Evolutionary conservation across 2,888 invertebrate genomes (phyloP).

Genomic region (Cyrtodaria siliqua): DNA sequence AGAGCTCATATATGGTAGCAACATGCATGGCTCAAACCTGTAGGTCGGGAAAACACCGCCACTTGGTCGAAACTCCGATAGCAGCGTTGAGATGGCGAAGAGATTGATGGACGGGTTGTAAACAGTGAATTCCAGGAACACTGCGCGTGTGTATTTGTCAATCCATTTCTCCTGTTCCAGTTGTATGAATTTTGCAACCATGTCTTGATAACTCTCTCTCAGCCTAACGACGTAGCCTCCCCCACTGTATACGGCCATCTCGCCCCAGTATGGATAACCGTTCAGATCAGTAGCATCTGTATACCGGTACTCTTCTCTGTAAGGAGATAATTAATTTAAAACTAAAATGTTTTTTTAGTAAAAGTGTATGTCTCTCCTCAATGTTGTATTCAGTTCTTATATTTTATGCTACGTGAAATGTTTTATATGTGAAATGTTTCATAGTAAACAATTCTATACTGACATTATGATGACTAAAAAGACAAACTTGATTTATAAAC

Average conservation of each 20-base stretch:
- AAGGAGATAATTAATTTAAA: slow-evolving; percentile 11
- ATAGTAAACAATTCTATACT: too few relatives aligned
- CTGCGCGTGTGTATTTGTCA: slow-evolving; percentile 87
- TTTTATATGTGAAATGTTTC: too few relatives aligned
- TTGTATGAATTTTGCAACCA: slow-evolving; percentile 80
- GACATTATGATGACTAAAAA: too few relatives aligned
- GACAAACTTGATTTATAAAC: too few relatives aligned
- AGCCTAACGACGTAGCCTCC: slow-evolving; percentile 87
- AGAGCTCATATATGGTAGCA: slow-evolving; percentile 81
- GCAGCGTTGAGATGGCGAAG: slow-evolving; percentile 82
- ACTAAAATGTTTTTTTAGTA: too few relatives aligned
- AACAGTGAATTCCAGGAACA: slow-evolving; percentile 87
- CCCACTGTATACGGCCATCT: slow-evolving; percentile 85
- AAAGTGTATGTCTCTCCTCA: too few relatives aligned
- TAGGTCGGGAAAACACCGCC: slow-evolving; percentile 82
- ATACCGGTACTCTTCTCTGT: slow-evolving; percentile 81
- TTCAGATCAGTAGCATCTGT: slow-evolving; percentile 81
- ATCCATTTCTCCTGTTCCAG: slow-evolving; percentile 86
- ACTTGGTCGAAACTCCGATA: slow-evolving; percentile 83
- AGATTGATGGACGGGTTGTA: slow-evolving; percentile 86
- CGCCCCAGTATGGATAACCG: slow-evolving; percentile 86
- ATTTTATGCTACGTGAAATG: too few relatives aligned
- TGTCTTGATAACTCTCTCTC: slow-evolving; percentile 74
- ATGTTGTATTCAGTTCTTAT: too few relatives aligned
- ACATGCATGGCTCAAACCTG: slow-evolving; percentile 84